Conservation (phyloP, 92 coral and sea anemone species). For the Epizoanthus ramosus region DNA sequence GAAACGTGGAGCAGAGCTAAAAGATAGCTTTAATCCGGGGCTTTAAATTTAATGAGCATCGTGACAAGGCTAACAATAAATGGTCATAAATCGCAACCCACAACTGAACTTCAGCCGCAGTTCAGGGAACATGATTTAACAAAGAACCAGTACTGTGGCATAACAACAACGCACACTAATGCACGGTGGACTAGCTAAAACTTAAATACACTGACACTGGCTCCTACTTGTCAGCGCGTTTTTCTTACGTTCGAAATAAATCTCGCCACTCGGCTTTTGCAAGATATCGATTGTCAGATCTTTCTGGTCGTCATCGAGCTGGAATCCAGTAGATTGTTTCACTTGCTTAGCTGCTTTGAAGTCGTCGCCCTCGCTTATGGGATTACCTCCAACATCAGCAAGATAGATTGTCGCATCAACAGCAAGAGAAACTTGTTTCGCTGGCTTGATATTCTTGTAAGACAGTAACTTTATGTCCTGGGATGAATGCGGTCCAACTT, state of each 20-base stretch:
- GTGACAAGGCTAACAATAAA: no score
- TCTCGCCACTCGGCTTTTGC: conserved; percentile 19
- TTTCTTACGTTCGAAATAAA: background rate
- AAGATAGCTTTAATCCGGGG: no score
- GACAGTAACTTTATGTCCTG: conserved; percentile 7
- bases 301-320: background rate
- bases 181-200: background rate
- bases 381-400: background rate
- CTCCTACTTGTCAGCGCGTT: background rate
- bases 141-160: no score
- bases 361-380: background rate
- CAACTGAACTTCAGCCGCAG: no score
- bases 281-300: conserved; percentile 2
- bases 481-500: background rate
- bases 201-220: background rate
- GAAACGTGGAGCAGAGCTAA: no score
- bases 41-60: no score
- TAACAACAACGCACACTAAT: no score
- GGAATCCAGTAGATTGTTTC: background rate
- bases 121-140: no score
- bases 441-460: background rate
- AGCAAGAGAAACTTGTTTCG: background rate
- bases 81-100: no score
- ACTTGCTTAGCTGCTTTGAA: conserved; percentile 16
- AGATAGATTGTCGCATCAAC: background rate